Base-by-base conservation (phyloP, 2,888 invertebrate genomes). In the Tetragnatha montana region DNA sequence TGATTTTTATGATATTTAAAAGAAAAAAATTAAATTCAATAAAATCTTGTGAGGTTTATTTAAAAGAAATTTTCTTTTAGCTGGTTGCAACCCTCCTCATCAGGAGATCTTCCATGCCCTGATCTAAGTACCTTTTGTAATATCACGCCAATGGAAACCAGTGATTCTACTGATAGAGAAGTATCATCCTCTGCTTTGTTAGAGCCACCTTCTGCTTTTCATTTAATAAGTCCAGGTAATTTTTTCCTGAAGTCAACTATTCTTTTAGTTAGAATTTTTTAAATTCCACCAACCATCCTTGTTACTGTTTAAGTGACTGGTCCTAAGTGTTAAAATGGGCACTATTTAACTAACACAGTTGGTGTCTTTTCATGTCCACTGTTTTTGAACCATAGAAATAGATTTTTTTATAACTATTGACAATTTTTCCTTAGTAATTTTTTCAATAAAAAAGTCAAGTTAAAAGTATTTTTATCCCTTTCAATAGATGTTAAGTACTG, bases 41-140 rank as follows among this genome's bases (percentile, higher is more conserved):
- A 8, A 17, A 17, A 60, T 17, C 6, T 60, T 8, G 17, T 60
- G 4, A 60, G 17, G 60, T 60, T 8, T 60, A 60, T 17, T 60
- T 60, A 17, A 8, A 35, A 22, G 7, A 69, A 69, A 7, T 80
- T 80, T n/a, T n/a, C 69, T 75, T 35, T 3, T 21, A 87, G 81
- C 60, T 87, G 87, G 87, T 49, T 74, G 60, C 69, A 74, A 21
- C 68, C 47, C 21, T 50, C 78, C 7, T 35, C 71, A 73, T n/a
- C 69, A 8, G 49, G 79, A 7, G 51, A 60, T 17, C 80, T 47
- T 14, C n/a, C 7, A 80, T 60, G 50, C 6, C 35, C 60, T 81
- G 87, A 81, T 70, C 14, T 81, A 14, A 80, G 69, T 75, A 47
- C 87, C 49, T 81, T 74, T 22, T 74, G 69, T 22, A 75, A 75